These are phyloP conservation scores for Muscidifurax raptorellus DNA, from an alignment of 1,140 invertebrate species.

Conservation along the genomic window DNA sequence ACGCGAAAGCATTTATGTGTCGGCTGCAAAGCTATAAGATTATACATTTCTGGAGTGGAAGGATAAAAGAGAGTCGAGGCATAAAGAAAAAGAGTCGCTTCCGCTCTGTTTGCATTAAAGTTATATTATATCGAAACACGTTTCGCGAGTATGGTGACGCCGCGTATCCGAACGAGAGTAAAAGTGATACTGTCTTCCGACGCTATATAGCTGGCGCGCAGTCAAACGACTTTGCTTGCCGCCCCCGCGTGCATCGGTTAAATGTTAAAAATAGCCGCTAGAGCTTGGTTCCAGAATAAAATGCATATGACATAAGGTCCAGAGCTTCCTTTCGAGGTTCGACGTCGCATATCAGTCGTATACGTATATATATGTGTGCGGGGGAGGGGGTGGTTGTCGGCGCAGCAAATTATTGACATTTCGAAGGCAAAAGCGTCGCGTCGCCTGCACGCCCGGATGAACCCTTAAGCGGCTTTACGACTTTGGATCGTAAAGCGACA, in stretches of 20 bases:
- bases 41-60: constrained; percentile 1
- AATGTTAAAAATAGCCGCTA: too few relatives aligned
- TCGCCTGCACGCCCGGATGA: constrained; percentile 20
- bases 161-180: not conserved
- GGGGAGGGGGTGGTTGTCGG: not conserved
- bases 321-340: too few relatives aligned
- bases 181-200: too few relatives aligned
- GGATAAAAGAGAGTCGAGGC: not conserved
- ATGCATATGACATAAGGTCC: too few relatives aligned
- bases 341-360: too few relatives aligned
- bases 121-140: not conserved
- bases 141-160: too few relatives aligned
- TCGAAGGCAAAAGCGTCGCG: not conserved
- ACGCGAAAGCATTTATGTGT: not conserved
- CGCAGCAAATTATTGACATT: constrained; percentile 13
- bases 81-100: not conserved
- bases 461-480: constrained; percentile 60
- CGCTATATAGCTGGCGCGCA: too few relatives aligned
- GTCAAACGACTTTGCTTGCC: too few relatives aligned
- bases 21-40: not conserved
- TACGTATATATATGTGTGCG: too few relatives aligned
- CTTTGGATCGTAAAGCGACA: constrained; percentile 61
- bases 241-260: too few relatives aligned
- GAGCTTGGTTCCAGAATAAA: too few relatives aligned
- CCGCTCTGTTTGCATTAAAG: not conserved